Evolutionary conservation across 2,113 vertebrate genomes (phyloP), one percentile per base, ranked within the genome.

Genomic region (Ciconia boyciana): DNA sequence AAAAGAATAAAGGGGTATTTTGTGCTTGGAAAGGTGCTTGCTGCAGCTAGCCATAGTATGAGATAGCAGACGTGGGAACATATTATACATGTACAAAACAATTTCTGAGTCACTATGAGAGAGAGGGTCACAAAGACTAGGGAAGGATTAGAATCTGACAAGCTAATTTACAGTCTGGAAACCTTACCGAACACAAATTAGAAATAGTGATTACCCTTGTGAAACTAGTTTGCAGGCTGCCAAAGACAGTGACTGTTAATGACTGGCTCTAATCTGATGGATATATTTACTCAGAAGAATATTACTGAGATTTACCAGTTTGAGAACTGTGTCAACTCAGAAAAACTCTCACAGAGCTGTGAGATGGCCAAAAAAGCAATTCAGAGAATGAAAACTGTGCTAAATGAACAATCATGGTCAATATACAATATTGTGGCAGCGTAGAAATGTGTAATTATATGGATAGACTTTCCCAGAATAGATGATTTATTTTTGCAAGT

Each of bases 291-390:
- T 94, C 52, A 91, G 83, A 89, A 92, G 46, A 77, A 62, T 89
- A 86, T 96, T 93, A 92, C n/a, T 26, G 72, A 89, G 79, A 92
- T 95, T 94, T 95, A 81, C 71, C 43, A 89, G 48, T 90, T 66
- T 81, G 64, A 93, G 71, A 90, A 68, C 76, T 77, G 32, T 92
- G 51, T 92, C 58, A 93, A 61, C 44, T 85, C 75, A 89, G 43
- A 88, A 92, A 49, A 86, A 43, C 36, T 25, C 74, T 93, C 34
- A 65, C 71, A 86, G 68, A 92, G 51, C 31, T 93, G 57, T 71
- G 81, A 82, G 46, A 85, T 85, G 41, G 89, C 95, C 92, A 96
- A 96, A 88, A 97, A 86, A 90, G 48, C 83, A 93, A 95, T 97
- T 90, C 76, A 96, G 90, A 81, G 86, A 90, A 96, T 87, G 90